Evolutionary conservation across 2,797 vertebrate species (phyloP).

Genomic region (Hydrolagus colliei): DNA sequence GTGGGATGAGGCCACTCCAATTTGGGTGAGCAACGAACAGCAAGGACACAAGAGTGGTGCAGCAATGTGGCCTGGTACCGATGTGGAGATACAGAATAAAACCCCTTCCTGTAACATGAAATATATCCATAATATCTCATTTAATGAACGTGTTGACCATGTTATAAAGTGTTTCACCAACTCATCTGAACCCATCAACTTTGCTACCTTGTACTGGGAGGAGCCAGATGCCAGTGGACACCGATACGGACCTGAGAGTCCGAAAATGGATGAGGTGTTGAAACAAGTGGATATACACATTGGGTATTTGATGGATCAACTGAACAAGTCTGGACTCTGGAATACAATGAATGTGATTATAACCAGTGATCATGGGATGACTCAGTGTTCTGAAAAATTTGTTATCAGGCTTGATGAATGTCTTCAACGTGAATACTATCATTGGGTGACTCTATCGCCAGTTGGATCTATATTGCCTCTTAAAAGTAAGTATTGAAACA

Average conservation of each 20-base stretch:
- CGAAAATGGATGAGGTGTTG: slow-evolving; percentile 64
- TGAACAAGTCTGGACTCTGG: slow-evolving; percentile 70
- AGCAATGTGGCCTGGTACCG: slow-evolving; percentile 89
- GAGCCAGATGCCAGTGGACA: slow-evolving; percentile 83
- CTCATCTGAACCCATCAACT: slow-evolving; percentile 60
- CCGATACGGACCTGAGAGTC: slow-evolving; percentile 72
- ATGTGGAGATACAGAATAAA: slow-evolving; percentile 61
- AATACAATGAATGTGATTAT: slow-evolving; percentile 77
- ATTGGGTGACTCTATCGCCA: slow-evolving; percentile 65
- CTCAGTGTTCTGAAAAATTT: slow-evolving; percentile 70
- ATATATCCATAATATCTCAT: slow-evolving; percentile 61
- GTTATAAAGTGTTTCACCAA: slow-evolving; percentile 66
- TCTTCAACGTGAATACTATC: slow-evolving; percentile 60
- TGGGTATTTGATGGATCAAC: slow-evolving; percentile 63
- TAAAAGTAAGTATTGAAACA: slow-evolving; percentile 51
- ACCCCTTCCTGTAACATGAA: slow-evolving; percentile 62
- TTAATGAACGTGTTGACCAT: slow-evolving; percentile 63
- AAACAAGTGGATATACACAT: slow-evolving; percentile 71
- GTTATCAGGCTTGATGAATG: slow-evolving; percentile 73
- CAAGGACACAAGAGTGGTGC: slow-evolving; percentile 71
- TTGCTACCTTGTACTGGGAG: slow-evolving; percentile 84
- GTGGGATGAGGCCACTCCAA: slow-evolving; percentile 80
- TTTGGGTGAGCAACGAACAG: slow-evolving; percentile 79
- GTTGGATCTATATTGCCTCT: slow-evolving; percentile 76
- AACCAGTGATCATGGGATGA: slow-evolving; percentile 94